Evolutionary conservation across 2,113 vertebrate species (phyloP).

Genomic region (Perca fluviatilis): DNA sequence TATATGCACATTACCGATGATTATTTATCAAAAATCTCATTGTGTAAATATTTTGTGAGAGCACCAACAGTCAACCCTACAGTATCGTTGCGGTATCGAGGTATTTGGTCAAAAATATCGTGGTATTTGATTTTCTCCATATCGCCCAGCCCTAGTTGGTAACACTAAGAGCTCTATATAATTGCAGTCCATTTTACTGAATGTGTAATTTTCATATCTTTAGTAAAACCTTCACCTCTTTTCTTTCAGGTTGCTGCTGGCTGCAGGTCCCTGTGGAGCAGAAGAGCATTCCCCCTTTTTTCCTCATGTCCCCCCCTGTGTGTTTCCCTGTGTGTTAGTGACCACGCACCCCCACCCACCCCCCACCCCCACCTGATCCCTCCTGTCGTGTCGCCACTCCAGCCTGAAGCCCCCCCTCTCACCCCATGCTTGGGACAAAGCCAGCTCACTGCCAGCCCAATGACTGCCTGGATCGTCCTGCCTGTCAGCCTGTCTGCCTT

Average conservation of each 20-base stretch:
- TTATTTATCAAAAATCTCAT: too few species aligned
- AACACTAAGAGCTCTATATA: too few species aligned
- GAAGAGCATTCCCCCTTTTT: constrained; percentile 67
- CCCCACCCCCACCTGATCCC: constrained; percentile 45
- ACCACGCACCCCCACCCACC: constrained; percentile 70
- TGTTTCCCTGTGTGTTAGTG: constrained; percentile 75
- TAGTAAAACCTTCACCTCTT: neutral
- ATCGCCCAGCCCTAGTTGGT: too few species aligned
- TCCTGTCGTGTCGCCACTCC: constrained; percentile 62
- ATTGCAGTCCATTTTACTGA: neutral
- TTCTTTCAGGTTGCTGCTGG: constrained; percentile 67
- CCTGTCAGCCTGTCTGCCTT: constrained; percentile 94
- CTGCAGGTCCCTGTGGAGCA: constrained; percentile 70
- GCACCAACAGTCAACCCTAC: too few species aligned
- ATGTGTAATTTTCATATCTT: neutral
- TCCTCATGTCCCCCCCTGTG: constrained; percentile 79
- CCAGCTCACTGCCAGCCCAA: constrained; percentile 88
- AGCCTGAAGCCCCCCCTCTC: constrained; percentile 71
- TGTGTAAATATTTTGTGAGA: too few species aligned
- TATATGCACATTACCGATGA: too few species aligned
- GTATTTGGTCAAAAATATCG: too few species aligned
- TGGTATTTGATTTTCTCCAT: too few species aligned
- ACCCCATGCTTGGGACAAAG: constrained; percentile 85
- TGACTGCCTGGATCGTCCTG: constrained; percentile 97
- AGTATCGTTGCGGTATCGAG: too few species aligned